These are phyloP conservation scores for Thecocarcelia acutangulata DNA, from an alignment of 2,888 invertebrate species.

Conservation along the genomic window DNA sequence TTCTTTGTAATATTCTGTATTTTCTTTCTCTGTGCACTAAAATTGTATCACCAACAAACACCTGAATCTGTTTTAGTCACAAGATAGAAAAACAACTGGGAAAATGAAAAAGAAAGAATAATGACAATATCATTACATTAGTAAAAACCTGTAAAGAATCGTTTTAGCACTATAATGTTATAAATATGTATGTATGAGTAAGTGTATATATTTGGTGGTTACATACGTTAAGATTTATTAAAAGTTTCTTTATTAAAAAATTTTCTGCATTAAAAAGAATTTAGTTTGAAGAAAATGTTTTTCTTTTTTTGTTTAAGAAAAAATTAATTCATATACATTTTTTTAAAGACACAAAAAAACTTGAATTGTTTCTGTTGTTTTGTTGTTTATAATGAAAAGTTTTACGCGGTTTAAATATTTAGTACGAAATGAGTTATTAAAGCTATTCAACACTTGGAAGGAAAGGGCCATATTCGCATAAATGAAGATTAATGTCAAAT, in stretches of 20 bases:
- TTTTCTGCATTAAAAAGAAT: conserved; percentile 36
- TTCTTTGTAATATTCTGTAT: conserved; percentile 2
- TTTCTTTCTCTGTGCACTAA: conserved; percentile 6
- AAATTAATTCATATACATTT: too few relatives aligned
- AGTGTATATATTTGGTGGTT: conserved; percentile 28
- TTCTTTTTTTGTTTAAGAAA: neutral
- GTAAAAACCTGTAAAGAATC: conserved; percentile 4
- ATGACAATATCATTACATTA: conserved; percentile 47
- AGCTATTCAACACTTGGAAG: too few relatives aligned
- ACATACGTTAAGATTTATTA: conserved; percentile 2
- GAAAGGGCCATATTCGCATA: too few relatives aligned
- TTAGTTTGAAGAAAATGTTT: neutral
- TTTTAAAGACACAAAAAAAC: too few relatives aligned
- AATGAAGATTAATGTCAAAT: too few relatives aligned
- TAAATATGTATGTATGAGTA: neutral
- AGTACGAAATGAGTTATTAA: too few relatives aligned
- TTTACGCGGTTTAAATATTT: too few relatives aligned
- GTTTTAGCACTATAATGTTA: conserved; percentile 11
- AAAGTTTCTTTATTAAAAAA: conserved; percentile 24
- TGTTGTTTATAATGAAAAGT: too few relatives aligned
- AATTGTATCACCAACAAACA: conserved; percentile 54
- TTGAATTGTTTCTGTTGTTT: too few relatives aligned
- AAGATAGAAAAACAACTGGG: conserved; percentile 4
- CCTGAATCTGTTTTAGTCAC: conserved; percentile 42
- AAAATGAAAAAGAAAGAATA: conserved; percentile 18